A percentile compares a stretch with the other conserved stretches of the same genome.
These are phyloP conservation scores for Trematocara stigmaticum DNA, from an alignment of 2,113 vertebrate genomes.

Conservation along the genomic window DNA sequence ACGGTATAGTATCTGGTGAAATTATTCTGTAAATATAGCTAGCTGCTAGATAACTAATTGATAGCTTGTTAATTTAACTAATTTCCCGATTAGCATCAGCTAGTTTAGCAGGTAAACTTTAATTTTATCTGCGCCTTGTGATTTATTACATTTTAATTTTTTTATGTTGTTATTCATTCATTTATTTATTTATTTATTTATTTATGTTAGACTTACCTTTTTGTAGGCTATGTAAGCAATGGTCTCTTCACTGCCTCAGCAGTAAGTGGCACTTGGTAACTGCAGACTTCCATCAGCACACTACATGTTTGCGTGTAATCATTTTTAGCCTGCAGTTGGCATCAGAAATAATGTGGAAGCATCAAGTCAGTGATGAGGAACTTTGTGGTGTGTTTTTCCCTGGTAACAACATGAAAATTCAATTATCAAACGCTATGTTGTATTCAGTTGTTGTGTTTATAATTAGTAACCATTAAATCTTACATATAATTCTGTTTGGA, in stretches of 20 bases:
- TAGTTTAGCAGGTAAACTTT: neutral
- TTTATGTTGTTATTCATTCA: too few species aligned
- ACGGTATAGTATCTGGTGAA: neutral
- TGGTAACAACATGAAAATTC: too few species aligned
- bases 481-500: neutral
- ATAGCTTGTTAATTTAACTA: neutral
- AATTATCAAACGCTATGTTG: neutral
- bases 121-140: neutral
- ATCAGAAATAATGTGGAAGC: neutral
- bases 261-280: neutral
- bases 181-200: neutral
- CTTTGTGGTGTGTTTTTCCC: neutral
- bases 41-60: neutral
- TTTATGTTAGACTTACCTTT: neutral
- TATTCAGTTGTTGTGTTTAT: neutral
- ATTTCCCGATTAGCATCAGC: neutral
- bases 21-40: neutral
- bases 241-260: neutral
- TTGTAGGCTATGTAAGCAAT: neutral
- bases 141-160: too few species aligned
- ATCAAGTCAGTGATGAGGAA: neutral
- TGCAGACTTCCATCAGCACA: neutral
- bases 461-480: neutral
- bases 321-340: conserved; percentile 28
- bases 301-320: conserved; percentile 5